Evolutionary conservation across 1,140 invertebrate species (phyloP), one percentile per base, ranked within the genome.

Genomic region (Carcinoscorpius rotundicauda): DNA sequence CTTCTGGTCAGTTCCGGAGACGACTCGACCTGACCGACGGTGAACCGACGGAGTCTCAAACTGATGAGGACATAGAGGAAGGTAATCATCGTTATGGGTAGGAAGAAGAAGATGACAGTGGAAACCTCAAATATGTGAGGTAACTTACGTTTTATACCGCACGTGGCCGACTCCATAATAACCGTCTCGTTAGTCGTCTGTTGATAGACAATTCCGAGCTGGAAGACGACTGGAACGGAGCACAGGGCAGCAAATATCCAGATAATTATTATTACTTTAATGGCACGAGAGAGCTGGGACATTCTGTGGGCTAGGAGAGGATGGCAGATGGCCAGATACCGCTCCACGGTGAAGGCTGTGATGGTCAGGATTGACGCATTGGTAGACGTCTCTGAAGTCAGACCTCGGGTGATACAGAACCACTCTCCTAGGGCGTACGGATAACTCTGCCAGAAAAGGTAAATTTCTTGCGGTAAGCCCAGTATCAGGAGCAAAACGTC

Each of bases 311-410:
- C 86, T 71, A 88, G 78, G 69, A 96, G 87, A 1, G 93, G 92
- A 75, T 93, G 87, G 76, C 92, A 95, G 69, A 97, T 95, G 8
- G 91, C 93, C 49, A 96, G 83, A 76, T 96, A 97, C 61, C 94
- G 78, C 75, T 97, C 94, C 4, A 95, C 83, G 0, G 93, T 97
- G 77, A 98, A 98, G 4, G 91, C 89, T 0, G 88, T 90, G 61
- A 94, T 93, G 5, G 89, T 93, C 60, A 97, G 80, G 0, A 97
- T 88, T 0, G 93, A 94, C 0, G 93, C 92, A 75, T 96, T 93
- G 4, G 91, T 89, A 0, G 91, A 93, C 4, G 88, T 92, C 75
- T 97, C 93, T 0, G 89, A 86, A 2, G 89, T 82, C 52, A 93
- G 80, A 1, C 88, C 88, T 65, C 90, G 84, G 51, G 92, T 78